phyloP scores from a whole-genome alignment of 2,797 vertebrate genomes.

The Hydrocynus forskahlii region DNA sequence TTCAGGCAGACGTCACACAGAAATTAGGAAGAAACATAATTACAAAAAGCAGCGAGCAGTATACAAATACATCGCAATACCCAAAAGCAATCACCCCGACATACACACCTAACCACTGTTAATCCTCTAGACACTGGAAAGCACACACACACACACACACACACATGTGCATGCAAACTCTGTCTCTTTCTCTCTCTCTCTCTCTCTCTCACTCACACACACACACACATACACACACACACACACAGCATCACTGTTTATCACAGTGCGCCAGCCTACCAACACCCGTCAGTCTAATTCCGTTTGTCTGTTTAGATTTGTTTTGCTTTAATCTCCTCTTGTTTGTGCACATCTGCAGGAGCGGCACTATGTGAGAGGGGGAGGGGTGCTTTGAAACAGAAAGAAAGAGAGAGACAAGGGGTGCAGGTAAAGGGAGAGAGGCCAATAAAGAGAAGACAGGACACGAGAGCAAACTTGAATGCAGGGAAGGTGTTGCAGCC shows the following conservation, averaged over 20 bases:
- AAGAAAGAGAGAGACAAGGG: conserved; percentile 39
- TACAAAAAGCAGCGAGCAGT: conserved; percentile 79
- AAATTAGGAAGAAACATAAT: conserved; percentile 81
- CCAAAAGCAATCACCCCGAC: conserved; percentile 81
- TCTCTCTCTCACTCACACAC: conserved; percentile 21
- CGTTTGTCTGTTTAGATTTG: conserved; percentile 85
- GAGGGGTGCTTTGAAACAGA: conserved; percentile 38
- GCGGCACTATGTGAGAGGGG: conserved; percentile 66
- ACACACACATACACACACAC: conserved; percentile 65
- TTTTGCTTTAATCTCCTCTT: conserved; percentile 84
- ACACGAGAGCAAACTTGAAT: neutral
- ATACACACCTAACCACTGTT: conserved; percentile 80
- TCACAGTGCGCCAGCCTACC: conserved; percentile 82
- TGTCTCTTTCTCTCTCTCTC: conserved; percentile 25
- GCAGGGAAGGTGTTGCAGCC: neutral
- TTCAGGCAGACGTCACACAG: conserved; percentile 63
- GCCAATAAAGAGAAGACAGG: conserved; percentile 18
- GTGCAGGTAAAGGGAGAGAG: conserved; percentile 46
- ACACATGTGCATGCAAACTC: conserved; percentile 61
- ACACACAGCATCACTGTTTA: conserved; percentile 80
- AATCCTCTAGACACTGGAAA: conserved; percentile 72
- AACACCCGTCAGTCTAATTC: conserved; percentile 86
- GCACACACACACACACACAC: conserved; percentile 60
- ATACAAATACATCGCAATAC: conserved; percentile 81
- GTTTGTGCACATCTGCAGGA: conserved; percentile 83